Percentiles rank a stretch among this genome's conserved stretches.
These are phyloP conservation scores for Anastrepha obliqua DNA, from an alignment of 1,140 invertebrate species.

Conservation along the genomic window DNA sequence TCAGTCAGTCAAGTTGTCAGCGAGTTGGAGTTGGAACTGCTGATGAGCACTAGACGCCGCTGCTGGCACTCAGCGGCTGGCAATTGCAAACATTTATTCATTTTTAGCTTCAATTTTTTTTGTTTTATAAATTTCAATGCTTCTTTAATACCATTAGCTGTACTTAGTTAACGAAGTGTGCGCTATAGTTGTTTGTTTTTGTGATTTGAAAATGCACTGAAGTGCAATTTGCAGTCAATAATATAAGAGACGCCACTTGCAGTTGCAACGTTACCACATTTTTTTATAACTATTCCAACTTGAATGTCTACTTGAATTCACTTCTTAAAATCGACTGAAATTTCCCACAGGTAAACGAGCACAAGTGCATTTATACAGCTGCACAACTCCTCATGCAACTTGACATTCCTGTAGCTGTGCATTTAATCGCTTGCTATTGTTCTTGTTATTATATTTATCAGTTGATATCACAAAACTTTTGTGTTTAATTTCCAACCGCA, in stretches of 20 bases:
- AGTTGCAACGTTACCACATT: neutral
- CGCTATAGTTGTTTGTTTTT: constrained; percentile 13
- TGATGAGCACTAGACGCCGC: neutral
- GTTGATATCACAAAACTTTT: neutral
- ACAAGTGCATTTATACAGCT: neutral
- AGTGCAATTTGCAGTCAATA: constrained; percentile 35
- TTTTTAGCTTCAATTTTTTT: neutral
- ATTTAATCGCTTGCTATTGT: neutral
- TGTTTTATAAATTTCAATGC: constrained; percentile 27
- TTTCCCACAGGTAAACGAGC: neutral
- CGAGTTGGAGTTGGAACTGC: neutral
- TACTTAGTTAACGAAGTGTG: neutral
- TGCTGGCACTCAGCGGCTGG: neutral
- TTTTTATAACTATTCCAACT: constrained; percentile 6
- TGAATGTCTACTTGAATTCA: neutral
- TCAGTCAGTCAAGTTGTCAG: neutral
- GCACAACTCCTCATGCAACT: neutral
- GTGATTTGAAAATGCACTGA: constrained; percentile 3
- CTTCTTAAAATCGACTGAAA: neutral
- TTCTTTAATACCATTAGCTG: constrained; percentile 12
- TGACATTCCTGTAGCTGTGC: neutral
- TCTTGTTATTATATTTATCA: neutral
- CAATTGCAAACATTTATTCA: constrained; percentile 29
- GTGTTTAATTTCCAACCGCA: constrained; percentile 14
- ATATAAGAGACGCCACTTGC: neutral